Conservation (phyloP, 2,888 invertebrate genomes). For the Villa cingulata region DNA sequence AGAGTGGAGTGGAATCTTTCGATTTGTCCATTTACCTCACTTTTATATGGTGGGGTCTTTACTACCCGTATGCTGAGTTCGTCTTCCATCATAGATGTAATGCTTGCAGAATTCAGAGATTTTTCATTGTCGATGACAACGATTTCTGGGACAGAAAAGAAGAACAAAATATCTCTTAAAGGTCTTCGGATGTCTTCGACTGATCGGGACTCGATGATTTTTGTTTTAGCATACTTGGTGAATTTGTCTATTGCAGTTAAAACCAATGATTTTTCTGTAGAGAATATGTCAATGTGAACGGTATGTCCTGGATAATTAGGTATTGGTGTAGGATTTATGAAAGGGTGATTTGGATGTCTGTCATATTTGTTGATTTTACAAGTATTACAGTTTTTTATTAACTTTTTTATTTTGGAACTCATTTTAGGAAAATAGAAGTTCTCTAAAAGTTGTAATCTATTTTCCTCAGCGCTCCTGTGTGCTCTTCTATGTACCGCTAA, state of each 20-base stretch:
- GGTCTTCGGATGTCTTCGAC: slow-evolving; percentile 3
- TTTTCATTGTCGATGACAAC: slow-evolving; percentile 7
- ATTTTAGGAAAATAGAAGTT: slow-evolving; percentile 13
- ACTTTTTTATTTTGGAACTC: slow-evolving; percentile 7
- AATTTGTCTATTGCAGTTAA: slow-evolving; percentile 13
- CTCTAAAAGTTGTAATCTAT: slow-evolving; percentile 1
- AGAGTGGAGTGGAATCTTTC: slow-evolving; percentile 15
- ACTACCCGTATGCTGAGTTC: slow-evolving; percentile 12
- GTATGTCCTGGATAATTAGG: not conserved
- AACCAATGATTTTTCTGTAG: not conserved
- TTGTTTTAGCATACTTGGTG: slow-evolving; percentile 8
- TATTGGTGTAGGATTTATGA: not conserved
- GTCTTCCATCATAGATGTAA: slow-evolving; percentile 11
- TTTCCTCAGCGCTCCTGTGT: slow-evolving; percentile 1
- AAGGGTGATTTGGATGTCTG: slow-evolving; percentile 1
- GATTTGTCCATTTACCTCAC: slow-evolving; percentile 12
- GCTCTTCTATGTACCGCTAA: not conserved
- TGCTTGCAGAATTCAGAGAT: slow-evolving; percentile 12
- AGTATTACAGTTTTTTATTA: slow-evolving; percentile 10
- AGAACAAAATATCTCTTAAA: slow-evolving; percentile 1
- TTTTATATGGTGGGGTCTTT: slow-evolving; percentile 12
- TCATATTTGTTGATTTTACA: slow-evolving; percentile 12
- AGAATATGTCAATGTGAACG: slow-evolving; percentile 5
- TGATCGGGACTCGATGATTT: slow-evolving; percentile 4
- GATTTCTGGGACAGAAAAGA: slow-evolving; percentile 3